Conservation (phyloP, 2,888 invertebrate genomes). For the Phaonia tiefii region DNA sequence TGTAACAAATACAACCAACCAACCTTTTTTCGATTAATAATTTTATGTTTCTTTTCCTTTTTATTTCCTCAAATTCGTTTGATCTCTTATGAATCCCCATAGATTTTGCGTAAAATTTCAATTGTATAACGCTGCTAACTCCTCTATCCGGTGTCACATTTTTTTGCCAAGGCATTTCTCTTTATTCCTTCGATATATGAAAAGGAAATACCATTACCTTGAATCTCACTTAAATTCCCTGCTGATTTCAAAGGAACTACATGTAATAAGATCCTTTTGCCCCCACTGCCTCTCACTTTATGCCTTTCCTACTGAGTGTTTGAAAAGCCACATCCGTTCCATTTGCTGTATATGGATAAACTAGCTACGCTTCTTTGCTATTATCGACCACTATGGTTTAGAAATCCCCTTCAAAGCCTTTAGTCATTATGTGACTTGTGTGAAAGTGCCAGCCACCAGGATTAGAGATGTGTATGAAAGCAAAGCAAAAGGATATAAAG, state of each 20-base stretch:
- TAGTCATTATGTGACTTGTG: not conserved
- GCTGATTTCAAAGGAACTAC: slow-evolving; percentile 18
- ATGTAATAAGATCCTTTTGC: not conserved
- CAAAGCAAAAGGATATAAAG: slow-evolving; percentile 5
- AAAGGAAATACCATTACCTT: slow-evolving; percentile 20
- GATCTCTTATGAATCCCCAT: slow-evolving; percentile 1
- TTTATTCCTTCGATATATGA: not conserved
- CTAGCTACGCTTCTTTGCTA: not conserved
- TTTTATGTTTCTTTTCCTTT: not conserved
- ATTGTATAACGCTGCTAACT: too few relatives aligned
- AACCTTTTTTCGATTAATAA: too few relatives aligned
- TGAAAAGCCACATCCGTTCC: not conserved
- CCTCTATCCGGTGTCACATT: not conserved
- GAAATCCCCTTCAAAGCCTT: not conserved
- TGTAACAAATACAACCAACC: too few relatives aligned
- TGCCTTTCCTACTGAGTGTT: not conserved
- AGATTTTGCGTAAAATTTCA: not conserved
- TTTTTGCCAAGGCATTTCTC: not conserved
- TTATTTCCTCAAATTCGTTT: slow-evolving; percentile 16
- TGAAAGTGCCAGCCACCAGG: not conserved
- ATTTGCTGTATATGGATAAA: not conserved
- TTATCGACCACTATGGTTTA: not conserved
- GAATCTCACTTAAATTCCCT: slow-evolving; percentile 1
- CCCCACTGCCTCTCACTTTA: not conserved
- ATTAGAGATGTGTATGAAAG: slow-evolving; percentile 16